Percentiles rank a stretch among this genome's conserved stretches.
These are phyloP conservation scores for Meta bourneti DNA, from an alignment of 2,888 invertebrate genomes.

Conservation along the genomic window DNA sequence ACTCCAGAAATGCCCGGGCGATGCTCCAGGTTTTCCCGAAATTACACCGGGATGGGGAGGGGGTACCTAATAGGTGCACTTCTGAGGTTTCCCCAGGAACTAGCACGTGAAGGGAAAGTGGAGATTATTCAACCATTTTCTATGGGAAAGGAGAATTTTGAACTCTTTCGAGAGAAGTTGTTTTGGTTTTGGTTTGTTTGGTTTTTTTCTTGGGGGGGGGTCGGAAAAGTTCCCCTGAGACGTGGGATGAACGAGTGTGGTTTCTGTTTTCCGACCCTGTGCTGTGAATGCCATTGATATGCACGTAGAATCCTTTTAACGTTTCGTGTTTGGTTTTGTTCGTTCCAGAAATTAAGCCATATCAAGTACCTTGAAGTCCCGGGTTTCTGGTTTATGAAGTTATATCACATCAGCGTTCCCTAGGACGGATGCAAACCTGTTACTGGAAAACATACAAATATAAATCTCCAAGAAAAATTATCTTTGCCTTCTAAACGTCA, in stretches of 20 bases:
- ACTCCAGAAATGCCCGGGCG: constrained; percentile 24
- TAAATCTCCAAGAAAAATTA: too few species aligned
- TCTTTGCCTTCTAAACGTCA: too few species aligned
- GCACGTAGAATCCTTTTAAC: too few species aligned
- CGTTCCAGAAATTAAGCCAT: too few species aligned
- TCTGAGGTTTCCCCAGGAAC: background rate
- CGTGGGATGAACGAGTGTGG: background rate
- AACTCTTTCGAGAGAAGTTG: background rate
- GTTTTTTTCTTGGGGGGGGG: too few species aligned
- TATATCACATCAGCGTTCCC: too few species aligned
- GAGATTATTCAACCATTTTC: constrained; percentile 36
- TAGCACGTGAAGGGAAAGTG: constrained; percentile 43
- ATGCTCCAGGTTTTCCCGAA: constrained; percentile 33
- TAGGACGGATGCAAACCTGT: too few species aligned
- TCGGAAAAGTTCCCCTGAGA: constrained; percentile 8
- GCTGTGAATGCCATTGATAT: too few species aligned
- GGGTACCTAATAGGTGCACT: constrained; percentile 36
- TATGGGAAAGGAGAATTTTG: constrained; percentile 2
- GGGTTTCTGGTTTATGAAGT: too few species aligned
- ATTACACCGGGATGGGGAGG: constrained; percentile 26
- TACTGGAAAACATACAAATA: too few species aligned
- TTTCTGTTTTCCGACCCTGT: background rate
- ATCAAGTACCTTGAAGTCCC: too few species aligned
- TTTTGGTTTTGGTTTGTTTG: background rate
- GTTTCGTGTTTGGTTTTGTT: too few species aligned